Base-by-base conservation (phyloP, 2,888 invertebrate species). In the Terebella lapidaria region DNA sequence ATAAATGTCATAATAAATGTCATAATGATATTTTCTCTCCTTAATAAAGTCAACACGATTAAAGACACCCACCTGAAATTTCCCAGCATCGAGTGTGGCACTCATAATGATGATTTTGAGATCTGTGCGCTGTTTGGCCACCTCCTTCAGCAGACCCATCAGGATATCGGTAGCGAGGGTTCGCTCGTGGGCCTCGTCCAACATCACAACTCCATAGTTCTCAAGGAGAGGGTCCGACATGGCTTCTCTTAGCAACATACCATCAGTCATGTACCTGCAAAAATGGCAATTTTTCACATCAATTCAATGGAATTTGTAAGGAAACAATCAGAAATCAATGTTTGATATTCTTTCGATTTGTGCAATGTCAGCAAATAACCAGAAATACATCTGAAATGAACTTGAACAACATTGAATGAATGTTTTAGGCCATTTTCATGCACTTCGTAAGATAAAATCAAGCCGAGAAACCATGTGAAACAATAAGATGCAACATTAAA, bases 221-320 rank as follows among this genome's bases (percentile, higher is more conserved):
- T 97, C 96, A 4, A 99, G 82, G 88, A 97, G 91, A 0, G 99
- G 97, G 81, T 97, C 96, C 0, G 94, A 95, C 99, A 99, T 99
- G 0, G 94, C 97, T 84, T 99, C 99, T 64, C 99, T 85, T 30
- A 99, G 84, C 80, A 99, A 86, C 99, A 99, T 99, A 92, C 99
- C 99, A 74, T 99, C 97, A 18, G 99, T 99, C 94, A 97, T 94
- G 80, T 99, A 97, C 76, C 87, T 88, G 27, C 5, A 59, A 5
- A 49, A 22, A 22, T 10, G 24, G 10, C 5, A 49, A 35, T 15
- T 15, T n/a, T 15, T 35, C 42, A 15, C 42, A 35, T 35, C n/a
- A n/a, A n/a, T n/a, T n/a, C n/a, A n/a, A n/a, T n/a, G n/a, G n/a
- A n/a, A n/a, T n/a, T n/a, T n/a, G n/a, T n/a, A n/a, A n/a, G n/a